A percentile compares a stretch with the other conserved stretches of the same genome.
Conservation (phyloP, 1,140 invertebrate species). For the Argopecten irradians region DNA sequence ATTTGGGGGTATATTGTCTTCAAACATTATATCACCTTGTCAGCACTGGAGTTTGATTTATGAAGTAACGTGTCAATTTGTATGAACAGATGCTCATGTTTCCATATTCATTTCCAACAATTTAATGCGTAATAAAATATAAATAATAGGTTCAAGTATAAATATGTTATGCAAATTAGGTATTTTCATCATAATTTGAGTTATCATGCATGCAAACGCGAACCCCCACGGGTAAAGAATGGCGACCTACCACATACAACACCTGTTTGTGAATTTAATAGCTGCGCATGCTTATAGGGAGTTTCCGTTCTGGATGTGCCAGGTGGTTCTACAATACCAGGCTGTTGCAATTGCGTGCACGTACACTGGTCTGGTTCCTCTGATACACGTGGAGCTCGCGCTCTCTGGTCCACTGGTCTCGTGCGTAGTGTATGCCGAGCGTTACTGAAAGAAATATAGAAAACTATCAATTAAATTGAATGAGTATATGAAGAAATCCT, state of each 20-base stretch:
- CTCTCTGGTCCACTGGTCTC: neutral
- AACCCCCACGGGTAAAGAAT: conserved; percentile 5
- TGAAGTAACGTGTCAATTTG: neutral
- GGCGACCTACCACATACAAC: conserved; percentile 6
- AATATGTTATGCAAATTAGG: neutral
- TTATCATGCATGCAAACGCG: neutral
- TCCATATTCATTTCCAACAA: neutral
- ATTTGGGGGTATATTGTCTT: neutral
- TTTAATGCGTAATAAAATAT: conserved; percentile 19
- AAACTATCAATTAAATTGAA: no score
- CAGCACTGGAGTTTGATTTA: neutral
- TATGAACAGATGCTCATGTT: neutral
- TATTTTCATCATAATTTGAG: neutral
- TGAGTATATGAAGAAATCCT: no score
- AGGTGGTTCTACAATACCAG: conserved; percentile 1
- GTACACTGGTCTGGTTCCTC: neutral
- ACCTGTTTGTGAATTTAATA: neutral
- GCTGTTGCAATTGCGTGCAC: neutral
- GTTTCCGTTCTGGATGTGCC: conserved; percentile 7
- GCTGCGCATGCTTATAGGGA: neutral
- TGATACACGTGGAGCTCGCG: neutral
- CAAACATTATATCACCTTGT: neutral
- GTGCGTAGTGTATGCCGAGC: neutral
- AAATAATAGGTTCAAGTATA: conserved; percentile 12
- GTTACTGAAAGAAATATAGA: no score